Evolutionary conservation across 2,888 invertebrate genomes (phyloP).

Genomic region (Dynastes hyllus): DNA sequence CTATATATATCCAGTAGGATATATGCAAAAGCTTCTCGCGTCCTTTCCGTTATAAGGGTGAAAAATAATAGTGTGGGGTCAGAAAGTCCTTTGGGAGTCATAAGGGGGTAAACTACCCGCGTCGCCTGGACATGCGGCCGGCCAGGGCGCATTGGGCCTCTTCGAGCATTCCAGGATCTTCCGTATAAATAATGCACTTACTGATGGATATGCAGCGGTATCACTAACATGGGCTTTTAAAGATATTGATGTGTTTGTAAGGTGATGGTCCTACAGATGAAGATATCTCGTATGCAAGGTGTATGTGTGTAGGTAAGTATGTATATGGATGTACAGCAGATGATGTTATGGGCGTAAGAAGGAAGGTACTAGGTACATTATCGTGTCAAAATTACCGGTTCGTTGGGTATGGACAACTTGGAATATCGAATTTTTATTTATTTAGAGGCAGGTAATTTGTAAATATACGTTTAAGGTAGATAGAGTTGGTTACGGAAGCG

Average conservation of each 20-base stretch:
- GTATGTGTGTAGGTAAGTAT: slow-evolving; percentile 2
- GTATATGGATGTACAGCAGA: neutral
- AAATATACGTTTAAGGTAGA: neutral
- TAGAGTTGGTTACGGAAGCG: no score
- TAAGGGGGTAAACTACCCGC: slow-evolving; percentile 63
- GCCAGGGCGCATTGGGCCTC: neutral
- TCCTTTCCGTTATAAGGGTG: slow-evolving; percentile 62
- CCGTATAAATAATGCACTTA: slow-evolving; percentile 61
- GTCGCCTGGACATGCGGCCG: slow-evolving; percentile 57
- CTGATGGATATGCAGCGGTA: slow-evolving; percentile 57
- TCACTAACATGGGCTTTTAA: slow-evolving; percentile 55
- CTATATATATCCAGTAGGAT: slow-evolving; percentile 63
- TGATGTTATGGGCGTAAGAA: no score
- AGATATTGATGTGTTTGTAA: slow-evolving; percentile 50
- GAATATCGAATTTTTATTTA: slow-evolving; percentile 31
- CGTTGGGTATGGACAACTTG: neutral
- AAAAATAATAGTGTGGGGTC: slow-evolving; percentile 71
- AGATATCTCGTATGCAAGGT: slow-evolving; percentile 23
- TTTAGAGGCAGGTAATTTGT: slow-evolving; percentile 7
- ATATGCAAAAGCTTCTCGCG: slow-evolving; percentile 70
- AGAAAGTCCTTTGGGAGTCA: slow-evolving; percentile 67
- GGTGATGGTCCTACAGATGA: slow-evolving; percentile 21
- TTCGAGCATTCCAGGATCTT: slow-evolving; percentile 53
- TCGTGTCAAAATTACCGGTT: slow-evolving; percentile 30
- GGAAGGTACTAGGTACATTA: slow-evolving; percentile 13